These are phyloP conservation scores for Nymphalis io DNA, from an alignment of 1,140 invertebrate species.

Conservation along the genomic window DNA sequence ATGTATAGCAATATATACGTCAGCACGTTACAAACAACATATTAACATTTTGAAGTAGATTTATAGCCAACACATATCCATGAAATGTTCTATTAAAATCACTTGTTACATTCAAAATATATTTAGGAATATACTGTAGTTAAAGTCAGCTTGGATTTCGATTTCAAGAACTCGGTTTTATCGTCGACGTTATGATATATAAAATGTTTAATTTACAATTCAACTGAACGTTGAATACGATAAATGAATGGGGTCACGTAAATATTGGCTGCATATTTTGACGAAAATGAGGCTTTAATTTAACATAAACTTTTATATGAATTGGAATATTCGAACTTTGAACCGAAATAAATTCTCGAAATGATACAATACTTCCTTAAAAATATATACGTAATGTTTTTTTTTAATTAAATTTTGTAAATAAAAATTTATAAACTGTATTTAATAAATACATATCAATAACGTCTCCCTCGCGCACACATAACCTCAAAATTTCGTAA, in stretches of 20 bases:
- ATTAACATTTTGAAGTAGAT: background rate
- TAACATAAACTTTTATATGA: background rate
- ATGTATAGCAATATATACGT: background rate
- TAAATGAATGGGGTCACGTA: background rate
- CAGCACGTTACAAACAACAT: background rate
- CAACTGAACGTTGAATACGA: background rate
- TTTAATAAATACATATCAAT: background rate
- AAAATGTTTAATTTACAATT: constrained; percentile 12
- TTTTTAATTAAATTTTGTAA: background rate
- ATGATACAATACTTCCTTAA: no score
- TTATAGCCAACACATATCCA: background rate
- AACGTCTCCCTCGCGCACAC: background rate
- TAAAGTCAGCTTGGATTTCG: background rate
- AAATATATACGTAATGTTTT: background rate
- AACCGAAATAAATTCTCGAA: no score
- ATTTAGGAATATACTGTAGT: background rate
- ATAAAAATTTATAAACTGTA: background rate
- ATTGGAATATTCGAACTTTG: no score
- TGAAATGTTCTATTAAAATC: background rate
- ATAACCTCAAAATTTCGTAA: background rate
- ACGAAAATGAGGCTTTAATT: background rate
- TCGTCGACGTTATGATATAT: constrained; percentile 4
- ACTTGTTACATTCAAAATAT: background rate
- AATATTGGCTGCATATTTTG: background rate
- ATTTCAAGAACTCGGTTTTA: background rate